These are phyloP conservation scores for Fabriciana adippe DNA, from an alignment of 2,888 invertebrate genomes.

Conservation along the genomic window DNA sequence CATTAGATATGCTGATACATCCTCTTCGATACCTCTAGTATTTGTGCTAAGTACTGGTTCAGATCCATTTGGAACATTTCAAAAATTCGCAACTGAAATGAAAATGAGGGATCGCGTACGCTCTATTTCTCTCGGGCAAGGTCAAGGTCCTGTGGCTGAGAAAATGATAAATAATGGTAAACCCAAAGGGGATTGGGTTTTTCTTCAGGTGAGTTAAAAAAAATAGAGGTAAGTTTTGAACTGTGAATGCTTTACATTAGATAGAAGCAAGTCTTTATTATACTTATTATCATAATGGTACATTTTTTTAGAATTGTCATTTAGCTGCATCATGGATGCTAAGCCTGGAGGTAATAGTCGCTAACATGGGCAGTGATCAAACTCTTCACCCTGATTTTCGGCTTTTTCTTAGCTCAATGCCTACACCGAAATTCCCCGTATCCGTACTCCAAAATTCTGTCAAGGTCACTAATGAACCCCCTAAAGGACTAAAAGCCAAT, in stretches of 20 bases:
- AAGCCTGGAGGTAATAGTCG: conserved; percentile 89
- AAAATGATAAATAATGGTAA: conserved; percentile 88
- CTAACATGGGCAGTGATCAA: conserved; percentile 86
- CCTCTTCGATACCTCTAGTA: conserved; percentile 88
- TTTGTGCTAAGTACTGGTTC: conserved; percentile 95
- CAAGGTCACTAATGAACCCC: conserved; percentile 97
- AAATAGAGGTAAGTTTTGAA: background rate
- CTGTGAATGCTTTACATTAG: background rate
- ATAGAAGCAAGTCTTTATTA: background rate
- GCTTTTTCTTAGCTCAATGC: conserved; percentile 94
- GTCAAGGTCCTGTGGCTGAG: conserved; percentile 95
- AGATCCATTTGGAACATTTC: conserved; percentile 92
- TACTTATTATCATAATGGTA: background rate
- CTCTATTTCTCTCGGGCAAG: conserved; percentile 94
- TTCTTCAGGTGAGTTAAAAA: conserved; percentile 85
- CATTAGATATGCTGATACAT: conserved; percentile 87
- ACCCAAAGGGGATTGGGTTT: conserved; percentile 92
- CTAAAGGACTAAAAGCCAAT: conserved; percentile 94
- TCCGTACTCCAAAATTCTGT: conserved; percentile 96
- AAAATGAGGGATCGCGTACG: conserved; percentile 86
- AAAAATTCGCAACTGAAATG: conserved; percentile 90
- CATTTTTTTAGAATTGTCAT: conserved; percentile 90
- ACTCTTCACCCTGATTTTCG: conserved; percentile 88
- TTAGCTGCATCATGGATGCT: conserved; percentile 97
- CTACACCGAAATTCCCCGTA: conserved; percentile 92